Evolutionary conservation across 2,888 invertebrate genomes (phyloP).

Genomic region (Drosophila subquinaria): DNA sequence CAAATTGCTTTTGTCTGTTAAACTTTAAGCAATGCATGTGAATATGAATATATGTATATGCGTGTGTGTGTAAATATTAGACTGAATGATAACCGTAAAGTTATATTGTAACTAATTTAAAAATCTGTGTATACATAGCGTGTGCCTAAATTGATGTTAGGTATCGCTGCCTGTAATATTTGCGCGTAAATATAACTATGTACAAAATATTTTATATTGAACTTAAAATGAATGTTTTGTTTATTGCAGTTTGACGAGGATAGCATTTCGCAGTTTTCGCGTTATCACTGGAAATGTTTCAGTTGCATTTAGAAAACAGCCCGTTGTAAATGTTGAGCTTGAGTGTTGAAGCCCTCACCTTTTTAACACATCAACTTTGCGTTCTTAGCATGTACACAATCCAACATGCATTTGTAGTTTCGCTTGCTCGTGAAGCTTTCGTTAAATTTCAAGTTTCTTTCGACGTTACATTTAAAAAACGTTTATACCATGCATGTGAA

Average conservation of each 20-base stretch:
- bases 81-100: slow-evolving; percentile 62
- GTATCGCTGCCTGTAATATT: slow-evolving; percentile 68
- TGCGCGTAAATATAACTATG: slow-evolving; percentile 62
- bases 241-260: slow-evolving; percentile 51
- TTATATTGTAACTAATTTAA: slow-evolving; percentile 62
- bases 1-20: slow-evolving; percentile 53
- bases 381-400: slow-evolving; percentile 10
- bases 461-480: slow-evolving; percentile 48
- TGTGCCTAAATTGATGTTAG: slow-evolving; percentile 65
- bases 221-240: slow-evolving; percentile 37
- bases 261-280: slow-evolving; percentile 8
- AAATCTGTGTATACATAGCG: slow-evolving; percentile 58
- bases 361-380: not conserved
- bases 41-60: slow-evolving; percentile 10
- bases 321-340: slow-evolving; percentile 5
- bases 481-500: slow-evolving; percentile 30
- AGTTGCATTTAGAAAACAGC: not conserved
- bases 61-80: slow-evolving; percentile 11
- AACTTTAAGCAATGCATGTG: slow-evolving; percentile 27
- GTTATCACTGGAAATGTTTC: too few species aligned
- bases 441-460: slow-evolving; percentile 47
- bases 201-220: slow-evolving; percentile 58
- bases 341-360: not conserved
- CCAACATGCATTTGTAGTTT: not conserved
- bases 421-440: slow-evolving; percentile 10